A percentile compares a stretch with the other conserved stretches of the same genome.
phyloP scores from a whole-genome alignment of 2,113 vertebrate species.

The Sciurus niger region DNA sequence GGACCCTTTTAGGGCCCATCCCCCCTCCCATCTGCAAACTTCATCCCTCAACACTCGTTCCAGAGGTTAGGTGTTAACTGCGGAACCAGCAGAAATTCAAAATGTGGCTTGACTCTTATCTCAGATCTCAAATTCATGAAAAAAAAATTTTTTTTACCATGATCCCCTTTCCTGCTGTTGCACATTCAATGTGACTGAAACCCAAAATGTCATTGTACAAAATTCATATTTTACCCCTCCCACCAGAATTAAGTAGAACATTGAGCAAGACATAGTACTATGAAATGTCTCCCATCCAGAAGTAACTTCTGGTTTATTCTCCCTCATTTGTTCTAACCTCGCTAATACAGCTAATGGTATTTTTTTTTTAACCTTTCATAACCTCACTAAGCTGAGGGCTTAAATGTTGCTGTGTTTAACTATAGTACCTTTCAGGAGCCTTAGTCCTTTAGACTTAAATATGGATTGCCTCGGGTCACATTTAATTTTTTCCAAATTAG shows the following conservation, averaged over 20 bases:
- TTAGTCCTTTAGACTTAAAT: conserved; percentile 32
- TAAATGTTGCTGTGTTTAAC: not conserved
- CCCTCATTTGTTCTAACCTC: not conserved
- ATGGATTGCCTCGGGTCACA: not conserved
- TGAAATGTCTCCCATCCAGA: conserved; percentile 10
- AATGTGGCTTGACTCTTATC: not conserved
- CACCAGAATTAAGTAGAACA: conserved; percentile 9
- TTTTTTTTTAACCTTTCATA: not conserved
- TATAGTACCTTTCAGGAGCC: not conserved
- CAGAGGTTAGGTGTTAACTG: not conserved
- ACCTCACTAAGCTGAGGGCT: conserved; percentile 5
- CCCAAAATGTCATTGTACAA: conserved; percentile 58
- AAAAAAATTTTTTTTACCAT: not conserved
- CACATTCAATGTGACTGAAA: conserved; percentile 41
- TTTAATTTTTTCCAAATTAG: conserved; percentile 45
- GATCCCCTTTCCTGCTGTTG: conserved; percentile 40
- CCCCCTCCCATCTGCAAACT: not conserved
- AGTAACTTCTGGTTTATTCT: conserved; percentile 54
- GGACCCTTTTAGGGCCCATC: not conserved
- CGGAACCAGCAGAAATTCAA: not conserved
- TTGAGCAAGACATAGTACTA: conserved; percentile 10
- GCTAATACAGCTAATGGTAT: not conserved
- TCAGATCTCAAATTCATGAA: not conserved
- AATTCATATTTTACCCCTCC: conserved; percentile 53
- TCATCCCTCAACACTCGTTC: not conserved